Percentiles rank a stretch among this genome's conserved stretches.
These are phyloP conservation scores for Sebastes steindachneri DNA, from an alignment of 2,797 vertebrate species.

Conservation along the genomic window DNA sequence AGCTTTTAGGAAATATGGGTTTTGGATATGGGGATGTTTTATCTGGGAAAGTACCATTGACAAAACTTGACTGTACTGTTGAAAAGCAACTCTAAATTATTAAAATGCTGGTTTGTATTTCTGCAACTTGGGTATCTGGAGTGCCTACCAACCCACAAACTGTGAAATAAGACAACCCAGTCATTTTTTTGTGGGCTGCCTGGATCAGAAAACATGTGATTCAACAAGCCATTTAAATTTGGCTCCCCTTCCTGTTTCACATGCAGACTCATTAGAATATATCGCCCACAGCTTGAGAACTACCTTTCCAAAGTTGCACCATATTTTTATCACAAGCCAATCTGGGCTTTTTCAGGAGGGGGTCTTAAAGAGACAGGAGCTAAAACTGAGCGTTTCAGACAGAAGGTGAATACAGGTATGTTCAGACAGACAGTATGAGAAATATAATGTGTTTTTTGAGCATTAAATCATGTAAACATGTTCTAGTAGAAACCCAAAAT, in stretches of 20 bases:
- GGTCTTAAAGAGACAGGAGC: too few species aligned
- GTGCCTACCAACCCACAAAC: too few species aligned
- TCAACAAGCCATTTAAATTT: background rate
- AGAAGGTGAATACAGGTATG: too few species aligned
- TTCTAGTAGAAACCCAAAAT: too few species aligned
- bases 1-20: slow-evolving; percentile 61
- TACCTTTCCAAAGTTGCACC: too few species aligned
- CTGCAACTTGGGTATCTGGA: background rate
- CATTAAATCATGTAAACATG: too few species aligned
- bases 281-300: background rate
- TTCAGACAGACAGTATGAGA: too few species aligned
- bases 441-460: background rate
- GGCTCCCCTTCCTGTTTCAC: background rate
- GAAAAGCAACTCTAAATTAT: slow-evolving; percentile 10
- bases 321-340: too few species aligned
- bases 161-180: too few species aligned
- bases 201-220: background rate
- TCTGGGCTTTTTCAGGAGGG: too few species aligned
- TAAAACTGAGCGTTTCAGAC: too few species aligned
- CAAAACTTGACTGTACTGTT: slow-evolving; percentile 37
- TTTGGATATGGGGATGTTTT: slow-evolving; percentile 50
- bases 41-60: slow-evolving; percentile 74
- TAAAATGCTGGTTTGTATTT: slow-evolving; percentile 4
- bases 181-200: too few species aligned
- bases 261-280: background rate